These are phyloP conservation scores for Sinopyrophorus schimmeli DNA, from an alignment of 2,888 invertebrate species.

Conservation along the genomic window DNA sequence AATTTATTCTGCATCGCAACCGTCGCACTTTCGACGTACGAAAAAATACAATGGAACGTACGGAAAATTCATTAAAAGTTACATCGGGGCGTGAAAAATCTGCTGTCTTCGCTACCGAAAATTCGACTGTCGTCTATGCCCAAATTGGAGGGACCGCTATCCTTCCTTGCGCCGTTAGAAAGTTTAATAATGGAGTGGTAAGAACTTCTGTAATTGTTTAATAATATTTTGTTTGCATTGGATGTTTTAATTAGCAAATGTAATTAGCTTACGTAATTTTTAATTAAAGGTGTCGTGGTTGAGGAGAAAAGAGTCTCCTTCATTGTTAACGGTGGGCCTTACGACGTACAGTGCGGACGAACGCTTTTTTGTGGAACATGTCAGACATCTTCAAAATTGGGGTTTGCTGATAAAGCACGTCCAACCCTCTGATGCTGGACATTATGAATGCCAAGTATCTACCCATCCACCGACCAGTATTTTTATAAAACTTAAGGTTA, in stretches of 20 bases:
- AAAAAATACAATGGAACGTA: constrained; percentile 21
- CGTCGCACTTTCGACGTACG: constrained; percentile 27
- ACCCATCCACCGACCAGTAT: constrained; percentile 78
- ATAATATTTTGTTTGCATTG: too few relatives aligned
- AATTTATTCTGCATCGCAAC: constrained; percentile 17
- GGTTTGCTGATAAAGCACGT: constrained; percentile 69
- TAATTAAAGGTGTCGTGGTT: constrained; percentile 68
- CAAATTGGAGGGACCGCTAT: constrained; percentile 55
- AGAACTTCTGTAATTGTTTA: constrained; percentile 39
- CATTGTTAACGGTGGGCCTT: constrained; percentile 68
- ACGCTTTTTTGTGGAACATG: constrained; percentile 66
- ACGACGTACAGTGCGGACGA: constrained; percentile 69
- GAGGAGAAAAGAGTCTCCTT: constrained; percentile 62
- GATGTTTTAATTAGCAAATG: too few relatives aligned
- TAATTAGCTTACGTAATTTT: too few relatives aligned
- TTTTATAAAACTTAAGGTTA: constrained; percentile 71
- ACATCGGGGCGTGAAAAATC: constrained; percentile 21
- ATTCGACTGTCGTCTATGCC: constrained; percentile 52
- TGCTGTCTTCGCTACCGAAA: constrained; percentile 51
- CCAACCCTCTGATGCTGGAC: constrained; percentile 69
- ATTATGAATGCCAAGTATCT: constrained; percentile 80
- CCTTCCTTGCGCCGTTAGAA: constrained; percentile 53
- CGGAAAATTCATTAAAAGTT: constrained; percentile 28
- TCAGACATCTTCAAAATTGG: constrained; percentile 66
- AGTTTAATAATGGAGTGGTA: constrained; percentile 53